A percentile compares a stretch with the other conserved stretches of the same genome.
These are phyloP conservation scores for Herpailurus yagouaroundi DNA, from an alignment of 2,113 vertebrate species.

Conservation along the genomic window DNA sequence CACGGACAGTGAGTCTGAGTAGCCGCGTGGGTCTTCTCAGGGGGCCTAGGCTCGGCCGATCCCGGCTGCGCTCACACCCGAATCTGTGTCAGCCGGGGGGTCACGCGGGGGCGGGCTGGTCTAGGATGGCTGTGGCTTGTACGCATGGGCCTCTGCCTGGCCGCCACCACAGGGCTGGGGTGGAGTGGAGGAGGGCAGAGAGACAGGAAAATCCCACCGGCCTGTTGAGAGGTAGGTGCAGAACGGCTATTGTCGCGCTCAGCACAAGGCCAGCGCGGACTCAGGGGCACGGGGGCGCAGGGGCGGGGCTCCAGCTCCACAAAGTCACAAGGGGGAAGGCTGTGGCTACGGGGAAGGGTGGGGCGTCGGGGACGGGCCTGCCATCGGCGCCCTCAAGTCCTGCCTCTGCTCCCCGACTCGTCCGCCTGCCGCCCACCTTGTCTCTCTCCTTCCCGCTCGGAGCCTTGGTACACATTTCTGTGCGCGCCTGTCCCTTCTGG, in stretches of 20 bases:
- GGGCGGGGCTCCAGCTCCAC: too few relatives aligned
- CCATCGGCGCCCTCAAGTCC: fast-evolving
- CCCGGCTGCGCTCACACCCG: fast-evolving
- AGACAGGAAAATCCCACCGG: fast-evolving
- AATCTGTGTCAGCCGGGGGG: fast-evolving
- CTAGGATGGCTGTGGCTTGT: fast-evolving
- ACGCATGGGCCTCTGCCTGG: too few relatives aligned
- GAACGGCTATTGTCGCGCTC: fast-evolving
- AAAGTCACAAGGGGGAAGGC: neutral
- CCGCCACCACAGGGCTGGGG: too few relatives aligned
- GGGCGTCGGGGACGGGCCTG: fast-evolving
- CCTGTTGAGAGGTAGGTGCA: fast-evolving
- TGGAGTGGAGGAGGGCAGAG: neutral
- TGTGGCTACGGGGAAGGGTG: fast-evolving
- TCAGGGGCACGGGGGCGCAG: fast-evolving
- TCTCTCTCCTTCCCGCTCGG: neutral
- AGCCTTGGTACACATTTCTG: fast-evolving
- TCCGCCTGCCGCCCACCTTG: neutral
- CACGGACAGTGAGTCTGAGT: too few relatives aligned
- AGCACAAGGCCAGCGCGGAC: too few relatives aligned
- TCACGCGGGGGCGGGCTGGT: neutral
- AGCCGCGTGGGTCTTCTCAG: neutral
- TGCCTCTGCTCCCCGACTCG: too few relatives aligned
- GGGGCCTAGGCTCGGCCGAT: fast-evolving
- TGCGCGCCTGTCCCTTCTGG: fast-evolving